Conservation (phyloP, 2,797 vertebrate genomes). For the Chrysocyon brachyurus region DNA sequence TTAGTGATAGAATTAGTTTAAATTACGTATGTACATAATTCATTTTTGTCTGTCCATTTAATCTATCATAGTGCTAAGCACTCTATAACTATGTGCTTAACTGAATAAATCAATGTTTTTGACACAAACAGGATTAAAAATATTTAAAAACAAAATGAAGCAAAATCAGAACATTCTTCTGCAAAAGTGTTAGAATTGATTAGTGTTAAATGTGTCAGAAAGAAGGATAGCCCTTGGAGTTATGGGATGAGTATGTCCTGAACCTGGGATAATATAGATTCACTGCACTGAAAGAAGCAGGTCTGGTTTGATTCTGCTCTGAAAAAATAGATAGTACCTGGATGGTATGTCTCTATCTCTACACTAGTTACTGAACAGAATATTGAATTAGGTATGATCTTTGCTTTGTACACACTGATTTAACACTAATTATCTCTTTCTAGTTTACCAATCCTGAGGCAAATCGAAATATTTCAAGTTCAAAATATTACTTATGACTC, state of each 20-base stretch:
- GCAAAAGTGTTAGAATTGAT: background rate
- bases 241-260: background rate
- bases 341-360: background rate
- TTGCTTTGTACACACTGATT: background rate
- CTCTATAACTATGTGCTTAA: background rate
- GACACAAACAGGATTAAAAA: background rate
- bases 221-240: background rate
- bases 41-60: background rate
- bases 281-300: background rate
- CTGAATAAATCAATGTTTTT: background rate
- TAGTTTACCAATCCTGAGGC: background rate
- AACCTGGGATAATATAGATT: background rate
- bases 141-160: slow-evolving; percentile 15
- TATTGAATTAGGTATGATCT: background rate
- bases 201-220: background rate
- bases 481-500: background rate
- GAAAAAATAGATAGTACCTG: background rate
- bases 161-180: background rate
- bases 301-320: background rate
- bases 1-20: background rate
- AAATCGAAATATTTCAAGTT: background rate
- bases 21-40: background rate
- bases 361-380: background rate
- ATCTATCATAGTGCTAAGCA: background rate
- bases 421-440: background rate